Base-by-base conservation (phyloP, 1,140 invertebrate species). In the Rhopalosiphum padi region DNA sequence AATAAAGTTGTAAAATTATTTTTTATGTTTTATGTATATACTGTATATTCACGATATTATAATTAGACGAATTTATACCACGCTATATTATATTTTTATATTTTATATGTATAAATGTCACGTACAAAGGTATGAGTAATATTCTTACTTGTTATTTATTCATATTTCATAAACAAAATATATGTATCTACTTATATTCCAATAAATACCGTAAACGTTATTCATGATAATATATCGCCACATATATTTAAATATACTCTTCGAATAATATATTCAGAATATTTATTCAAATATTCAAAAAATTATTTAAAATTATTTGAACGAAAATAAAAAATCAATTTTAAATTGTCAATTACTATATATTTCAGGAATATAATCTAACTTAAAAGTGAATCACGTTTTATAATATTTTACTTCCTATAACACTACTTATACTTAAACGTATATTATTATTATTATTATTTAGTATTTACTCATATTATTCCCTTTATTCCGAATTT, bases 271-370 rank as follows among this genome's bases (percentile, higher is more conserved):
- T 77, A 77, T 77, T 35, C 60, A 77, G 30, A 77, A n/a, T 77
- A n/a, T 77, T 77, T 77, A 77, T 77, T 77, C 60, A 77, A n/a
- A 77, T 77, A 77, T n/a, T 77, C 60, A 18, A 77, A 77, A 68
- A 77, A 35, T 18, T n/a, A 77, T n/a, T 77, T n/a, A n/a, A n/a
- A 77, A 77, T 77, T n/a, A 77, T 77, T 77, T 18, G n/a, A 77
- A 77, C 6, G 15, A 77, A 77, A 77, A 68, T 68, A n/a, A n/a
- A 77, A 68, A 77, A 77, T n/a, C 15, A 18, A 77, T 77, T 77
- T 77, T n/a, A 77, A 77, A 77, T 77, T 15, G 4, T 18, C 60
- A 77, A n/a, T 77, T 77, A 77, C n/a, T 77, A n/a, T 77, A 21
- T 77, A n/a, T 77, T 77, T 77, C 22, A 77, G 0, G 15, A 18